Conservation (phyloP, 92 coral and sea anemone species). For the Phenganax stokvisi region DNA sequence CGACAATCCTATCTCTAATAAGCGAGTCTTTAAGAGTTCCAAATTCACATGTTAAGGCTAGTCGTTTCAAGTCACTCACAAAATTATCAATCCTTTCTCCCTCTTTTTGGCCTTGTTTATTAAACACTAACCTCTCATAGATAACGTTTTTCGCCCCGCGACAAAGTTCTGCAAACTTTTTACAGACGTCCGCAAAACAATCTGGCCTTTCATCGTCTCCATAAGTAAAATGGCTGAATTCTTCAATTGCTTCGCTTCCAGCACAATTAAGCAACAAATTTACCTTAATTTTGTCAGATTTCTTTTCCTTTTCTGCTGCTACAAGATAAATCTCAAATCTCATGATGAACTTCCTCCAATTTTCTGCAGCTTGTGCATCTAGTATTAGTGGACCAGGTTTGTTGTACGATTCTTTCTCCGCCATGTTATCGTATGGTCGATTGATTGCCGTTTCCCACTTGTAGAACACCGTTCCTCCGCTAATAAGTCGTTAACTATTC, state of each 20-base stretch:
- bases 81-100: constrained; percentile 54
- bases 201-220: no score
- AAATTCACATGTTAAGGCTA: constrained; percentile 53
- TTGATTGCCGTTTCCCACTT: not conserved
- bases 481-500: not conserved
- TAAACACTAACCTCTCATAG: no score
- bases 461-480: no score
- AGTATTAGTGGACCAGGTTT: constrained; percentile 42
- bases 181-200: no score
- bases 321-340: constrained; percentile 51
- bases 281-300: no score
- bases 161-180: no score
- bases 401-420: not conserved
- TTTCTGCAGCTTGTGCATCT: constrained; percentile 52
- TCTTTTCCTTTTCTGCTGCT: constrained; percentile 44
- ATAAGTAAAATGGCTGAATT: no score
- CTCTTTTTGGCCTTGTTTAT: no score
- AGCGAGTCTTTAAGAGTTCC: constrained; percentile 52
- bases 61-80: constrained; percentile 52
- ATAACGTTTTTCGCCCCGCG: no score
- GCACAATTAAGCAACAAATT: no score
- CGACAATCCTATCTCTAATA: constrained; percentile 55
- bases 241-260: no score
- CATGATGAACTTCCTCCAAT: constrained; percentile 52
- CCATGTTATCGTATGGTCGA: not conserved